A percentile compares a stretch with the other conserved stretches of the same genome.
Conservation (phyloP, 2,113 vertebrate species). For the Campylomormyrus tamandua region DNA sequence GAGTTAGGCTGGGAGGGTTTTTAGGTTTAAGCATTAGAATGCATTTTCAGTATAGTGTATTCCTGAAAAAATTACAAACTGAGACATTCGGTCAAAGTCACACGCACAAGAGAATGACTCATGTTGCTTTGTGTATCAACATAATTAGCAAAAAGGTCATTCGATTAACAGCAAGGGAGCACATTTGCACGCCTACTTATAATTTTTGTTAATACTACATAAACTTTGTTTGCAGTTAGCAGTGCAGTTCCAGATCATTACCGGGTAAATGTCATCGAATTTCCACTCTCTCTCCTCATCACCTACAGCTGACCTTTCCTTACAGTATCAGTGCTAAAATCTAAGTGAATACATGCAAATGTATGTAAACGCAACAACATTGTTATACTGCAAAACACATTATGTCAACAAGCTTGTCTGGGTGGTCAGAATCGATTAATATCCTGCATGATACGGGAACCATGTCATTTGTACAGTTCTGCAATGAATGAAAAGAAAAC, state of each 20-base stretch:
- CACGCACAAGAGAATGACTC: neutral
- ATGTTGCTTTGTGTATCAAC: neutral
- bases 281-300: neutral
- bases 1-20: neutral
- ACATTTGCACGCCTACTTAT: conserved; percentile 2
- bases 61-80: neutral
- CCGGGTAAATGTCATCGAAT: neutral
- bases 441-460: neutral
- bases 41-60: neutral
- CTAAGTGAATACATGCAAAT: neutral
- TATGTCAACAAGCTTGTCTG: neutral
- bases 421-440: neutral
- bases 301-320: neutral
- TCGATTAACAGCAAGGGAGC: neutral
- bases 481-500: neutral
- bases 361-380: neutral
- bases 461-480: neutral
- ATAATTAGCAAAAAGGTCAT: conserved; percentile 12
- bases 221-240: neutral
- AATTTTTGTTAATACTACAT: neutral
- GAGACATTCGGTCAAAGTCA: neutral
- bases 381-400: neutral
- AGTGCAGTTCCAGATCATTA: neutral
- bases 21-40: neutral
- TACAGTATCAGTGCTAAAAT: neutral